Evolutionary conservation across 2,113 vertebrate genomes (phyloP).

Genomic region (Lipophrys pholis): DNA sequence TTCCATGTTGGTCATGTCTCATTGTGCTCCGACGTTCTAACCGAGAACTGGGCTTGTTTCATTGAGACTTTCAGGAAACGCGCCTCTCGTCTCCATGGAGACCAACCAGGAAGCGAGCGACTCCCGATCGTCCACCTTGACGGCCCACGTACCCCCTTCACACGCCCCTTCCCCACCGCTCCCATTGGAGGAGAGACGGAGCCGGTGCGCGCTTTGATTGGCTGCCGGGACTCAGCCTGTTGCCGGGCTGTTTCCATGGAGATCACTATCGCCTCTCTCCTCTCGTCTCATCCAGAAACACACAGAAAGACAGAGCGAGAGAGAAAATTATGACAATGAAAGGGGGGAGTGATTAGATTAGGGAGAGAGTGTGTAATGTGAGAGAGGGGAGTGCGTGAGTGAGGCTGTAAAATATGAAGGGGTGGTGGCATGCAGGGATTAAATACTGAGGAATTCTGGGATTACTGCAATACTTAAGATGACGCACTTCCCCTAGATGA

Average conservation of each 20-base stretch:
- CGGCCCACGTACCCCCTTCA: slow-evolving; percentile 13
- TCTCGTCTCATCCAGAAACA: slow-evolving; percentile 5
- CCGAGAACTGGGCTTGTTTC: too few relatives aligned
- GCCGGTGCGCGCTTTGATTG: slow-evolving; percentile 60
- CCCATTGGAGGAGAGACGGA: slow-evolving; percentile 66
- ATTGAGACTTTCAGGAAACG: too few relatives aligned
- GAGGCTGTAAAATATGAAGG: neutral
- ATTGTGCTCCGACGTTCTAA: too few relatives aligned
- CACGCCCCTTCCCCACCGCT: neutral
- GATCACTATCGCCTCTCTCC: slow-evolving; percentile 65
- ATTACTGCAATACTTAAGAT: slow-evolving; percentile 35
- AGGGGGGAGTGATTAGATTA: slow-evolving; percentile 6
- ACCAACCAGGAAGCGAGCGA: slow-evolving; percentile 58
- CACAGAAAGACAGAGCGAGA: slow-evolving; percentile 3
- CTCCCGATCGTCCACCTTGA: slow-evolving; percentile 73
- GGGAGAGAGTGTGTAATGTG: slow-evolving; percentile 1
- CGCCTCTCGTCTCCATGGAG: neutral
- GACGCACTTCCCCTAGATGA: slow-evolving; percentile 15
- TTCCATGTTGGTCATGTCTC: too few relatives aligned
- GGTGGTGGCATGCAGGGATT: neutral
- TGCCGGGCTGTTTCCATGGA: slow-evolving; percentile 83
- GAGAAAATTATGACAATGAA: too few relatives aligned
- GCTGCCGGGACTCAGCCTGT: slow-evolving; percentile 70
- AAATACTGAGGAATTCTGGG: slow-evolving; percentile 31
- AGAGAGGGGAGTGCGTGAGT: neutral